Conservation (phyloP, 1,140 invertebrate species). For the Nomia melanderi region DNA sequence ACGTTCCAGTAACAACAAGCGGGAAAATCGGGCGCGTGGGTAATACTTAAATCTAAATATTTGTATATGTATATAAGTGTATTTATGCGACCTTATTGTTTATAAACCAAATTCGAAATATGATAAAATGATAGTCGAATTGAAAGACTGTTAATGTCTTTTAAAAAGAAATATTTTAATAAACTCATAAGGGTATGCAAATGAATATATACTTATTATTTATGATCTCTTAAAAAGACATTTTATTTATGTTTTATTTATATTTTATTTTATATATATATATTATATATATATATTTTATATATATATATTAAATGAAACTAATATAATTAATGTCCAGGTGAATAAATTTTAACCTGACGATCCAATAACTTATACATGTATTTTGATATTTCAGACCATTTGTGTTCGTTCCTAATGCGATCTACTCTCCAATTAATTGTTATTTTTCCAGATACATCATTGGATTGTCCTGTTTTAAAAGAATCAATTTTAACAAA, state of each 20-base stretch:
- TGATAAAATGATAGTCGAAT: too few relatives aligned
- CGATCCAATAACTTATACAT: constrained; percentile 87
- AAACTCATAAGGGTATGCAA: not conserved
- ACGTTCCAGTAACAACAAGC: too few relatives aligned
- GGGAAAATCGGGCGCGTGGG: too few relatives aligned
- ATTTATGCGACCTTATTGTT: too few relatives aligned
- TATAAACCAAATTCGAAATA: too few relatives aligned
- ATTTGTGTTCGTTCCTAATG: constrained; percentile 78
- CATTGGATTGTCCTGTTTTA: constrained; percentile 85
- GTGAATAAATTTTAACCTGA: constrained; percentile 86
- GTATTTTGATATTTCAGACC: constrained; percentile 79
- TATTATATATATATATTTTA: constrained; percentile 1
- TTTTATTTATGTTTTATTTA: not conserved
- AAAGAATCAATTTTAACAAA: constrained; percentile 84
- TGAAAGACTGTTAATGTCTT: too few relatives aligned
- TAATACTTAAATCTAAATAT: too few relatives aligned
- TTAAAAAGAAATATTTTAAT: too few relatives aligned
- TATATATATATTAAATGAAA: too few relatives aligned
- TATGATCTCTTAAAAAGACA: not conserved
- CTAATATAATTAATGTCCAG: constrained; percentile 74
- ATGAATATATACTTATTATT: not conserved
- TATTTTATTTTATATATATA: not conserved
- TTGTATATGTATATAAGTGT: too few relatives aligned
- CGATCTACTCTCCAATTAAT: constrained; percentile 79
- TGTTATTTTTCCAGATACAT: constrained; percentile 85